Percentiles rank a stretch among this genome's conserved stretches.
Conservation (phyloP, 2,797 vertebrate genomes). For the Artibeus lituratus region DNA sequence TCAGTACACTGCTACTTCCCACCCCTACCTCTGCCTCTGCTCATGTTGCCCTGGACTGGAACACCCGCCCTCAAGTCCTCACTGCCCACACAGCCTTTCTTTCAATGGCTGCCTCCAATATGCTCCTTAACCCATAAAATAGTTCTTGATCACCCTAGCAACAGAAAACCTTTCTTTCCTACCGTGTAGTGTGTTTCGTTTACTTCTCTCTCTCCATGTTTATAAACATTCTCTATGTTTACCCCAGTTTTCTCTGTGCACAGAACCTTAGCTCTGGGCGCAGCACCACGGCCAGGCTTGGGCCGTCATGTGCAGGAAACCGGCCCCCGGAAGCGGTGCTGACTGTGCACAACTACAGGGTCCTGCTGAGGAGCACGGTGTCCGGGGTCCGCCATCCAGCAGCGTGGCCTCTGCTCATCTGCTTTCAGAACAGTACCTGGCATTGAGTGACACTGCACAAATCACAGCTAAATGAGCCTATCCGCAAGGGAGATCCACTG, state of each 20-base stretch:
- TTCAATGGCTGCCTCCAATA: background rate
- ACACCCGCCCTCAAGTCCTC: background rate
- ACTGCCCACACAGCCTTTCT: background rate
- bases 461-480: background rate
- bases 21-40: background rate
- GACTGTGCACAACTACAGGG: accelerated
- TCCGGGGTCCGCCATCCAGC: too few species aligned
- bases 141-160: background rate
- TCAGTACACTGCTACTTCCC: background rate
- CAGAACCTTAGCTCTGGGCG: background rate
- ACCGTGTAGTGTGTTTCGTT: background rate
- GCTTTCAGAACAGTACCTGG: background rate
- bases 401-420: background rate
- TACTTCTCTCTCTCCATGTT: background rate
- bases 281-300: accelerated
- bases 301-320: accelerated
- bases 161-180: background rate
- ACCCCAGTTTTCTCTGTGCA: background rate
- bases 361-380: background rate
- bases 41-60: background rate
- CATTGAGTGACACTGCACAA: background rate
- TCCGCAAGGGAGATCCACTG: background rate
- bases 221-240: background rate
- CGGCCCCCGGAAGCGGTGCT: background rate
- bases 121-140: background rate